Evolutionary conservation across 2,888 invertebrate species (phyloP).

Genomic region (Pristionchus japonicus): DNA sequence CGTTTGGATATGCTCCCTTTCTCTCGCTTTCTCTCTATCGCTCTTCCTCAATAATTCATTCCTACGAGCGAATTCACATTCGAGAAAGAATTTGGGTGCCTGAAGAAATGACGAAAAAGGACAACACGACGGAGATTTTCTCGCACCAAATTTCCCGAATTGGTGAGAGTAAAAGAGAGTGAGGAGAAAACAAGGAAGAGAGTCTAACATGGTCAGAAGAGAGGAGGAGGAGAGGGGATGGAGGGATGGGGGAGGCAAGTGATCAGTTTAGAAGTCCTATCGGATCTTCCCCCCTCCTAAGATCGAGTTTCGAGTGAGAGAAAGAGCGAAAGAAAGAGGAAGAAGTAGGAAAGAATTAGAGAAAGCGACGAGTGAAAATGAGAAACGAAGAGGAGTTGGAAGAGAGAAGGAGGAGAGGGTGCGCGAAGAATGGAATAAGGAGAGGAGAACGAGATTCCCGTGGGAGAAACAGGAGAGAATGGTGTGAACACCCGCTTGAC

Average conservation of each 20-base stretch:
- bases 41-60: constrained; percentile 13
- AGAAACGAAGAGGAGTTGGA: constrained; percentile 2
- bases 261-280: constrained; percentile 39
- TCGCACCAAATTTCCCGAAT: constrained; percentile 35
- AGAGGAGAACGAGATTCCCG: not conserved
- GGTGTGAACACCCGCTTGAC: not conserved
- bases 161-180: not conserved
- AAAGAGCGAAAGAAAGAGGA: not conserved
- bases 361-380: constrained; percentile 12
- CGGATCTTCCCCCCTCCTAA: not conserved
- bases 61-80: not conserved
- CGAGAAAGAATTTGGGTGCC: not conserved
- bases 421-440: constrained; percentile 12
- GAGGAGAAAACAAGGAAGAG: constrained; percentile 25
- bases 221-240: not conserved
- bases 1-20: too few species aligned
- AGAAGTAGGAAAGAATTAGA: not conserved
- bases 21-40: not conserved
- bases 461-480: not conserved
- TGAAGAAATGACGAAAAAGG: constrained; percentile 26
- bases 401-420: not conserved
- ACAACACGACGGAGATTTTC: not conserved
- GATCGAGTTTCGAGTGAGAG: constrained; percentile 38
- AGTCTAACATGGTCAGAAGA: constrained; percentile 7
- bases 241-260: not conserved